Conservation (phyloP, 2,797 vertebrate species). For the Rhinogobio ventralis region DNA sequence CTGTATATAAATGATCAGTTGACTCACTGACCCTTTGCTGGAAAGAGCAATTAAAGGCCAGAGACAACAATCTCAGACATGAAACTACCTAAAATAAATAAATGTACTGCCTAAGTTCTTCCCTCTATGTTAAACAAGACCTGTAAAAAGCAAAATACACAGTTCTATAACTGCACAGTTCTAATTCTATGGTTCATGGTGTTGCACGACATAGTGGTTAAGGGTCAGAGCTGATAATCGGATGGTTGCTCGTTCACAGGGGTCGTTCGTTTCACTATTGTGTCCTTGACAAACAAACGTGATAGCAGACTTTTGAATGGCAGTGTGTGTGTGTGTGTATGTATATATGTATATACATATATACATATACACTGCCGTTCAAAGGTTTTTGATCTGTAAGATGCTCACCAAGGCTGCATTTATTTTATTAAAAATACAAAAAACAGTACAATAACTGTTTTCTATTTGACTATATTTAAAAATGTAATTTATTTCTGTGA, state of each 20-base stretch:
- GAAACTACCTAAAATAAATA: conserved; percentile 41
- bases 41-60: conserved; percentile 77
- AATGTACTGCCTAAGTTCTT: conserved; percentile 14
- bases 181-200: background rate
- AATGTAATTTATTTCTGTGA: too few species aligned
- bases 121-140: conserved; percentile 11
- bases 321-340: too few species aligned
- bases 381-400: too few species aligned
- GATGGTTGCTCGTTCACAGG: background rate
- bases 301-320: conserved; percentile 64
- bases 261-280: background rate
- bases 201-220: background rate
- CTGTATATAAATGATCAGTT: conserved; percentile 79
- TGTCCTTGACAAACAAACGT: conserved; percentile 79
- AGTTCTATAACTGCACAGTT: conserved; percentile 18
- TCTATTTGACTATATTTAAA: too few species aligned
- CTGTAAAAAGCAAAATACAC: conserved; percentile 26
- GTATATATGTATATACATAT: too few species aligned
- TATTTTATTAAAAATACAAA: too few species aligned
- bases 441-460: too few species aligned
- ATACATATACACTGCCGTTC: too few species aligned
- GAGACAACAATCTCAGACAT: conserved; percentile 80
- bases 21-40: conserved; percentile 77
- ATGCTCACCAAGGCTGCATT: too few species aligned
- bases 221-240: conserved; percentile 5